Evolutionary conservation across 2,797 vertebrate species (phyloP).

Genomic region (Anguilla pacifica): DNA sequence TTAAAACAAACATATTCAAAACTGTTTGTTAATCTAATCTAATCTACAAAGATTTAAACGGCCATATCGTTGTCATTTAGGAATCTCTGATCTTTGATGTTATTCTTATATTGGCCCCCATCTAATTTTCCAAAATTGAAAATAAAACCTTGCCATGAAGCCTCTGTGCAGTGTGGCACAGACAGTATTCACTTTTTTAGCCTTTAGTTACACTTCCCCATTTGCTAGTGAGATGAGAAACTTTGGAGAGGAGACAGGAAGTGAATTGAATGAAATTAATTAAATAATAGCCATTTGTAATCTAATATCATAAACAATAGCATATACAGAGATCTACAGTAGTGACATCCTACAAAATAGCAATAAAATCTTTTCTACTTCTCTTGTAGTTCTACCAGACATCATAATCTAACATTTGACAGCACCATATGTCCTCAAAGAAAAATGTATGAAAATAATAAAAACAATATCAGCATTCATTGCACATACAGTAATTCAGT

Average conservation of each 20-base stretch:
- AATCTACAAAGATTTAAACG: constrained; percentile 34
- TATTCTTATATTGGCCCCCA: constrained; percentile 3
- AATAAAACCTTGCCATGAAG: constrained; percentile 21
- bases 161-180: neutral
- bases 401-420: neutral
- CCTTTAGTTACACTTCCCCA: constrained; percentile 6
- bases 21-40: constrained; percentile 31
- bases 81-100: constrained; percentile 20
- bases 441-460: neutral
- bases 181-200: neutral
- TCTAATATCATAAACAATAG: constrained; percentile 31
- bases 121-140: constrained; percentile 29
- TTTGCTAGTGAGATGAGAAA: neutral
- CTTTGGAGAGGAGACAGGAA: neutral
- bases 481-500: too few species aligned
- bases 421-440: neutral
- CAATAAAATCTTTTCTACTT: neutral
- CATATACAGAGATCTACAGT: neutral
- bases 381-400: neutral
- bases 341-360: neutral
- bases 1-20: neutral
- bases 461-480: too few species aligned
- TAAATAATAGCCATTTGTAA: neutral
- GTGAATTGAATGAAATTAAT: neutral
- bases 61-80: constrained; percentile 30